Base-by-base conservation (phyloP, 35 echinoderm and acorn worm genomes). In the Heliocidaris tuberculata region DNA sequence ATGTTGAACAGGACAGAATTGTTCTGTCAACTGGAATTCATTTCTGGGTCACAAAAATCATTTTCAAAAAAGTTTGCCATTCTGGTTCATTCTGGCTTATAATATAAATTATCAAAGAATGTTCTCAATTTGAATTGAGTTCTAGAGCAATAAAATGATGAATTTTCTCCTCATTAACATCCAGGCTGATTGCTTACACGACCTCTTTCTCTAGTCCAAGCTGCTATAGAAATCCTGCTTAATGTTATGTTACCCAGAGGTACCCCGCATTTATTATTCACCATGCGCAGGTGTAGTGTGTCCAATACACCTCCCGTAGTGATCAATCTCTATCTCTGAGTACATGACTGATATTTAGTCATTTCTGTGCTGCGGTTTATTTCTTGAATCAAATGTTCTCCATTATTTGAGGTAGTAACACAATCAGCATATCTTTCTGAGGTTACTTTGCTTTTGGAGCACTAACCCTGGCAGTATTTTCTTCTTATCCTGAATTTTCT, bases 221-320 rank as follows among this genome's bases (percentile, higher is more conserved):
- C 65, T 78, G 65, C 65, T 78, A 27, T 78, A 78, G 65, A 78
- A 78, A 78, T 78, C 65, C 65, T 78, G 19, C 65, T 27, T 21
- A n/a, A 8, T 78, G 27, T 78, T 7, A 78, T 17, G 27, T 78
- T 78, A 78, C 65, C 65, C 65, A 78, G 65, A 78, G 65, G 65
- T 78, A 78, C 65, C 65, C 65, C 65, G 27, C 65, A 78, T 78
- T 78, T 78, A 78, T 78, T 78, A 78, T 78, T 78, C 65, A 78
- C 21, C 27, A 78, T 78, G 65, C 65, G 65, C 65, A 78, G 65
- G 65, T 78, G 65, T 78, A 78, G 27, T 78, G 65, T 78, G 65
- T 78, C 65, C 65, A 78, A 24, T 27, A 78, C 27, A 19, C 21
- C 17, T 78, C 21, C 65, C 65, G 7, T 8, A 7, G 65, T 27